Percentiles rank a stretch among this genome's conserved stretches.
Evolutionary conservation across 2,797 vertebrate species (phyloP).

Genomic region (Dryobates pubescens): DNA sequence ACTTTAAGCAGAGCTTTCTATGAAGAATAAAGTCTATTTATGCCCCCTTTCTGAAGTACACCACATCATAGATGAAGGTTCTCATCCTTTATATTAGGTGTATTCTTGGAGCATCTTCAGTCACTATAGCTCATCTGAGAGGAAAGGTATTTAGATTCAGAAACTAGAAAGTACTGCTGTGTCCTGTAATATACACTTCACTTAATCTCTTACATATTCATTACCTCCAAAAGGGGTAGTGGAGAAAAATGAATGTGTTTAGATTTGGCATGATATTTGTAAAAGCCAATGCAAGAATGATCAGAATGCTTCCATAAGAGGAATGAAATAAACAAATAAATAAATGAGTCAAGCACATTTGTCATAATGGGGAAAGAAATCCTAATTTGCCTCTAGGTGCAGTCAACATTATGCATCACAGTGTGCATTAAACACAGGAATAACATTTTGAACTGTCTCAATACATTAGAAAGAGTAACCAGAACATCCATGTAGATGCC

Average conservation of each 20-base stretch:
- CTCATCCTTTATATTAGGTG: background rate
- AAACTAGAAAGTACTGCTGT: background rate
- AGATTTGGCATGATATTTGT: background rate
- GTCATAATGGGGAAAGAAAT: background rate
- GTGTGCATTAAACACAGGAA: background rate
- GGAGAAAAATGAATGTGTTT: background rate
- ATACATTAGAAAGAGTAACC: background rate
- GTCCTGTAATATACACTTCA: background rate
- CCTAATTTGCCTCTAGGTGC: background rate
- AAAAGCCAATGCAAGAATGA: background rate
- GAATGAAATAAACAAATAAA: background rate
- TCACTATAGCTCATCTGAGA: background rate
- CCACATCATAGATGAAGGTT: background rate
- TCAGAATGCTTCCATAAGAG: background rate
- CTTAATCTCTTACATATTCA: background rate
- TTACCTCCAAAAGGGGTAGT: background rate
- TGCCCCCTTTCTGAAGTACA: accelerated
- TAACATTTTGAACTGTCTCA: background rate
- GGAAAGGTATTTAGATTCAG: background rate
- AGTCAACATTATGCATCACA: background rate
- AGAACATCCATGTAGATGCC: background rate
- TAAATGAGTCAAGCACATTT: background rate
- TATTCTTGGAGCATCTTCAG: background rate
- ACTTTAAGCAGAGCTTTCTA: background rate
- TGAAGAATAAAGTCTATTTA: background rate